These are phyloP conservation scores for Lacanobia oleracea DNA, from an alignment of 2,888 invertebrate species.

Conservation along the genomic window DNA sequence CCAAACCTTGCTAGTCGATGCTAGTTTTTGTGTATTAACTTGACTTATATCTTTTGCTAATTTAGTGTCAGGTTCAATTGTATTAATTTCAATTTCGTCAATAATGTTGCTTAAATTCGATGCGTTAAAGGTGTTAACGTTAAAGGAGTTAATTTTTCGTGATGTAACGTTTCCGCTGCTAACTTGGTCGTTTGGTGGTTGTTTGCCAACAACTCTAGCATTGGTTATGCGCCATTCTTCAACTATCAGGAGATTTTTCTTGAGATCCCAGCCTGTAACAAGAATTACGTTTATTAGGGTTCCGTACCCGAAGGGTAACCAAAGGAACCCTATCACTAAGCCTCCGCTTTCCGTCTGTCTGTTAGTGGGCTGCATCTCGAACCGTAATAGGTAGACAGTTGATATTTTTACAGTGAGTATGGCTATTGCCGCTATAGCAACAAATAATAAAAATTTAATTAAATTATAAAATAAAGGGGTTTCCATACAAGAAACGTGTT, in stretches of 20 bases:
- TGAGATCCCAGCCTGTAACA: slow-evolving; percentile 90
- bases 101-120: background rate
- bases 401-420: too few species aligned
- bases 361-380: too few species aligned
- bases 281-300: background rate
- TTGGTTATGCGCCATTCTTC: slow-evolving; percentile 90
- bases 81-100: slow-evolving; percentile 8
- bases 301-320: too few species aligned
- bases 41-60: background rate
- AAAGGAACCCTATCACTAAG: too few species aligned
- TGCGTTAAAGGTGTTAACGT: background rate
- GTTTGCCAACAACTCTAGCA: slow-evolving; percentile 30
- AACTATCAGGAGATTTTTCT: slow-evolving; percentile 89
- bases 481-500: too few species aligned
- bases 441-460: too few species aligned
- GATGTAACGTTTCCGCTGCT: background rate
- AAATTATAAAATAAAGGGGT: too few species aligned
- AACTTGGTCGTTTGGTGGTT: background rate
- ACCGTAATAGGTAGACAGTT: too few species aligned
- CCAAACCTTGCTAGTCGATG: background rate
- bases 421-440: too few species aligned
- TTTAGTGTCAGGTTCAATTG: slow-evolving; percentile 50
- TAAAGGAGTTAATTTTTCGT: background rate
- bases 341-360: too few species aligned
- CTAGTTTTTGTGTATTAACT: background rate